A percentile compares a stretch with the other conserved stretches of the same genome.
These are phyloP conservation scores for Strix uralensis DNA, from an alignment of 2,113 vertebrate genomes.

Conservation along the genomic window DNA sequence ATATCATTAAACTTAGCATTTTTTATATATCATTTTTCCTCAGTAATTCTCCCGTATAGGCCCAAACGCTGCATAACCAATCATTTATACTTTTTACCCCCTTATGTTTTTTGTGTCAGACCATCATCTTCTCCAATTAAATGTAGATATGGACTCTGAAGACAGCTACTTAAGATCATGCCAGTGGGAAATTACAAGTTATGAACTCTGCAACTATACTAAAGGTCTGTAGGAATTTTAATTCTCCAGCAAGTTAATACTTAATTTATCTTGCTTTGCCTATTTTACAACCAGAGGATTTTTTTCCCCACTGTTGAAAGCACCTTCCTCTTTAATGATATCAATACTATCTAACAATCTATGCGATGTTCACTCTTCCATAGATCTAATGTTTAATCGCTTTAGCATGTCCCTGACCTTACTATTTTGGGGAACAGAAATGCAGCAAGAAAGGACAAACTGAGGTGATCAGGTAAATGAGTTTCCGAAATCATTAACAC, in stretches of 20 bases:
- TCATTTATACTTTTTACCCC: not conserved
- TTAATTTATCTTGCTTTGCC: not conserved
- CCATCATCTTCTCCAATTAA: not conserved
- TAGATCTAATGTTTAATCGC: not conserved
- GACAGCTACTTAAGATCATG: not conserved
- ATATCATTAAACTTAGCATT: not conserved
- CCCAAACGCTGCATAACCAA: not conserved
- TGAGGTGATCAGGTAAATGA: slow-evolving; percentile 4
- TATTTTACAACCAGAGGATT: not conserved
- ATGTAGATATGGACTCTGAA: not conserved
- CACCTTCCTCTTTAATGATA: not conserved
- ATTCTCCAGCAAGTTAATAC: not conserved
- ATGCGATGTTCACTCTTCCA: not conserved
- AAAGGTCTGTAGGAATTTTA: not conserved
- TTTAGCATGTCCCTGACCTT: slow-evolving; percentile 23
- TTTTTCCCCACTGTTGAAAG: not conserved
- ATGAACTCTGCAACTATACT: not conserved
- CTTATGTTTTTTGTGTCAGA: not conserved
- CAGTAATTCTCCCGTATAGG: not conserved
- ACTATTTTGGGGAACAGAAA: slow-evolving; percentile 38
- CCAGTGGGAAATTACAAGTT: not conserved
- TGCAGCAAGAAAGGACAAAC: slow-evolving; percentile 21
- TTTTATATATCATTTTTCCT: not conserved
- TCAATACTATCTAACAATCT: not conserved
- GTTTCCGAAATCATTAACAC: slow-evolving; percentile 66